Evolutionary conservation across 2,888 invertebrate genomes (phyloP).

Genomic region (Diplazon laetatorius): DNA sequence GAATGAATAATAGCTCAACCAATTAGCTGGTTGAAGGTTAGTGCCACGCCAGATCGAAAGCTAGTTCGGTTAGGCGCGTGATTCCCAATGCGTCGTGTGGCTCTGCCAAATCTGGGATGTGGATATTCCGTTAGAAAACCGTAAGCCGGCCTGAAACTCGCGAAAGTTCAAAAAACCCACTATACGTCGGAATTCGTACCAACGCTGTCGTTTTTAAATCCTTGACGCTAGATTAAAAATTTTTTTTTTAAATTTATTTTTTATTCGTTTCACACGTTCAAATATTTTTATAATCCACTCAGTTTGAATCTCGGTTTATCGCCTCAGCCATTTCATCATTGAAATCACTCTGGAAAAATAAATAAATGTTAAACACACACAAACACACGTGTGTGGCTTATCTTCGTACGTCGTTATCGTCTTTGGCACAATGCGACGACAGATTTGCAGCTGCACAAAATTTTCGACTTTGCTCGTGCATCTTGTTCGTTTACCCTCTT

Average conservation of each 20-base stretch:
- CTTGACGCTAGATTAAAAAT: too few species aligned
- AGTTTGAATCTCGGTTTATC: not conserved
- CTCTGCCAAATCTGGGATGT: not conserved
- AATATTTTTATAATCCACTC: not conserved
- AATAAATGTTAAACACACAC: not conserved
- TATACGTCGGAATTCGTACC: not conserved
- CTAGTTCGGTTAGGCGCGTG: too few species aligned
- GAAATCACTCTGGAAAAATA: too few species aligned
- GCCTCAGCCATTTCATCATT: too few species aligned
- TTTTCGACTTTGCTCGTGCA: slow-evolving; percentile 22
- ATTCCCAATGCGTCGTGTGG: too few species aligned
- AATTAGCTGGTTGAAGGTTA: too few species aligned
- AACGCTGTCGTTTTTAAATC: not conserved
- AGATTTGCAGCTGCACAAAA: slow-evolving; percentile 15
- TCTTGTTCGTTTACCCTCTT: not conserved
- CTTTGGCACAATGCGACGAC: slow-evolving; percentile 29
- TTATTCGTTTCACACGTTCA: not conserved
- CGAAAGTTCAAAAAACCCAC: not conserved
- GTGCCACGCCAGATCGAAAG: too few species aligned
- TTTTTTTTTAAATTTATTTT: too few species aligned
- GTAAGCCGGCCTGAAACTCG: not conserved
- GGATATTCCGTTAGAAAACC: not conserved
- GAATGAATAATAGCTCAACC: too few species aligned
- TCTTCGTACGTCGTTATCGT: not conserved
- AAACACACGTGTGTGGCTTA: not conserved